These are phyloP conservation scores for Ictalurus furcatus DNA, from an alignment of 2,113 vertebrate genomes.

Conservation along the genomic window DNA sequence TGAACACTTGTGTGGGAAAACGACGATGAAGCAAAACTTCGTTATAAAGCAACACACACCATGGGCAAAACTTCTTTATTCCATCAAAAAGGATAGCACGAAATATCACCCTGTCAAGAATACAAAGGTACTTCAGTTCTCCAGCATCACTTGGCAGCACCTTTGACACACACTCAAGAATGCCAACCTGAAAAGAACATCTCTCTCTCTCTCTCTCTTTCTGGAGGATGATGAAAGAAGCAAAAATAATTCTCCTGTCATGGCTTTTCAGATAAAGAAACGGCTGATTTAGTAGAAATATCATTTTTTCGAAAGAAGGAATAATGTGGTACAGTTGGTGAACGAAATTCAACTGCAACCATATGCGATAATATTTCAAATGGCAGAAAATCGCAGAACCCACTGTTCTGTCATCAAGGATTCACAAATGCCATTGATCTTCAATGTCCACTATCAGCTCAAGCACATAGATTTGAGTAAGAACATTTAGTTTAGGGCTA, in stretches of 20 bases:
- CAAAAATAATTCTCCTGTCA: slow-evolving; percentile 32
- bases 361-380: slow-evolving; percentile 28
- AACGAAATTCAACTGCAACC: not conserved
- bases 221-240: slow-evolving; percentile 45
- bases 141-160: slow-evolving; percentile 28
- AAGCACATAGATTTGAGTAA: not conserved
- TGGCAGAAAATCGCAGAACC: slow-evolving; percentile 1
- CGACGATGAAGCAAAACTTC: not conserved
- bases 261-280: slow-evolving; percentile 28
- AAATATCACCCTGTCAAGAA: slow-evolving; percentile 41
- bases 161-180: slow-evolving; percentile 39
- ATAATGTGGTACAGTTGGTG: not conserved
- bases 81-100: slow-evolving; percentile 32
- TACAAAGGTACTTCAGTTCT: slow-evolving; percentile 46
- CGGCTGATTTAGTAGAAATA: slow-evolving; percentile 22
- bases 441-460: not conserved
- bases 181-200: slow-evolving; percentile 37
- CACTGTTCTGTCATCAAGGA: not conserved
- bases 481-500: not conserved
- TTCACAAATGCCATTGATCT: not conserved
- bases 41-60: not conserved
- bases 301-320: slow-evolving; percentile 17
- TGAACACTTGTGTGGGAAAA: not conserved
- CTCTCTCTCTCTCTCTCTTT: slow-evolving; percentile 33
- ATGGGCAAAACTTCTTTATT: slow-evolving; percentile 5